phyloP scores from a whole-genome alignment of 2,113 vertebrate genomes.

The Chinchilla lanigera region DNA sequence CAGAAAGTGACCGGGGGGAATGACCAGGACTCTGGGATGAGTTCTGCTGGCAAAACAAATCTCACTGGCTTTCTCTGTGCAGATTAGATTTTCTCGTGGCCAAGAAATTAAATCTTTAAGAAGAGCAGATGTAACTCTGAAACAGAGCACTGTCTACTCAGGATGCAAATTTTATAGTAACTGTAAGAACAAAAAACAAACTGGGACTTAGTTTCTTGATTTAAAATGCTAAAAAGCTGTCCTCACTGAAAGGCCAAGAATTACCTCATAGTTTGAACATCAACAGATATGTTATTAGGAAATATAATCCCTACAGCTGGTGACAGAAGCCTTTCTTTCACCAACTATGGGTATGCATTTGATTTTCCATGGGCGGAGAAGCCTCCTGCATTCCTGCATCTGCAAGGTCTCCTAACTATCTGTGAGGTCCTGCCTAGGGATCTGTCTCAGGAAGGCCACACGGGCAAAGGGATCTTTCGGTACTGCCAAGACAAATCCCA shows the following conservation, averaged over 20 bases:
- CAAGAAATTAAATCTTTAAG: no score
- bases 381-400: rapidly evolving
- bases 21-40: rapidly evolving
- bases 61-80: background rate
- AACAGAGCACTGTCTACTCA: rapidly evolving
- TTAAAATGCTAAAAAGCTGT: background rate
- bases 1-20: rapidly evolving
- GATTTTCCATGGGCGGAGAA: rapidly evolving
- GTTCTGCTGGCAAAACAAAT: rapidly evolving
- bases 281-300: background rate
- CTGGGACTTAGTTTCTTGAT: background rate
- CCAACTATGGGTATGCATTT: rapidly evolving
- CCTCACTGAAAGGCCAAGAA: background rate
- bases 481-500: rapidly evolving
- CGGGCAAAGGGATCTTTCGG: background rate
- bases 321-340: background rate
- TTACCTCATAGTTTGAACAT: background rate
- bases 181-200: rapidly evolving
- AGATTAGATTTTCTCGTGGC: rapidly evolving
- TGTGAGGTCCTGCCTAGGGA: background rate
- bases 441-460: background rate
- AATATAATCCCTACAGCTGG: background rate
- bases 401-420: background rate
- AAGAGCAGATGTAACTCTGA: rapidly evolving
- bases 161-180: background rate